Evolutionary conservation across 2,113 vertebrate genomes (phyloP).

Genomic region (Tupaia chinensis): DNA sequence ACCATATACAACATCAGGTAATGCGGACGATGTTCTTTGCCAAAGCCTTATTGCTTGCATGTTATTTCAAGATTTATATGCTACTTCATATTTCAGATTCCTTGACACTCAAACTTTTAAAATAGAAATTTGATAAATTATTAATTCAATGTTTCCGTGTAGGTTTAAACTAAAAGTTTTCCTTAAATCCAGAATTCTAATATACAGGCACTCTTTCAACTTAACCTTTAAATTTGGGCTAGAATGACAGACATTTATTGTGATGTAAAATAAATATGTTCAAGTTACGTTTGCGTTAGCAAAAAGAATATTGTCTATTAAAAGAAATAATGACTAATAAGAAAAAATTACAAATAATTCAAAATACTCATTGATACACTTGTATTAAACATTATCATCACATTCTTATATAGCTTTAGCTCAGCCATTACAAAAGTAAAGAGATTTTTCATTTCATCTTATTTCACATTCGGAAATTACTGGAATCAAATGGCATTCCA

Average conservation of each 20-base stretch:
- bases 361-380: not conserved
- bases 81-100: slow-evolving; percentile 32
- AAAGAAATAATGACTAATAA: not conserved
- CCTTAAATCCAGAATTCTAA: not conserved
- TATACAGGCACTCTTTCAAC: not conserved
- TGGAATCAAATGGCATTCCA: not conserved
- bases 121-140: slow-evolving; percentile 21
- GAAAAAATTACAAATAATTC: not conserved
- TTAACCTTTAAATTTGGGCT: slow-evolving; percentile 18
- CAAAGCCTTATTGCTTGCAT: slow-evolving; percentile 7
- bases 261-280: slow-evolving; percentile 23
- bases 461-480: slow-evolving; percentile 46
- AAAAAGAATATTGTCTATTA: not conserved
- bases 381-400: not conserved
- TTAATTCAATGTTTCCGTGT: slow-evolving; percentile 40
- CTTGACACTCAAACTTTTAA: slow-evolving; percentile 14
- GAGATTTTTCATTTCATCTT: not conserved
- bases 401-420: not conserved
- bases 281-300: not conserved
- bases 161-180: slow-evolving; percentile 16
- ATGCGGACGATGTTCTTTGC: not conserved
- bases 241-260: not conserved
- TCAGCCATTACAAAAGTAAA: slow-evolving; percentile 41
- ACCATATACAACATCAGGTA: not conserved
- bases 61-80: slow-evolving; percentile 45